Conservation (phyloP, 2,888 invertebrate genomes). For the Hirtodrosophila alboralis region DNA sequence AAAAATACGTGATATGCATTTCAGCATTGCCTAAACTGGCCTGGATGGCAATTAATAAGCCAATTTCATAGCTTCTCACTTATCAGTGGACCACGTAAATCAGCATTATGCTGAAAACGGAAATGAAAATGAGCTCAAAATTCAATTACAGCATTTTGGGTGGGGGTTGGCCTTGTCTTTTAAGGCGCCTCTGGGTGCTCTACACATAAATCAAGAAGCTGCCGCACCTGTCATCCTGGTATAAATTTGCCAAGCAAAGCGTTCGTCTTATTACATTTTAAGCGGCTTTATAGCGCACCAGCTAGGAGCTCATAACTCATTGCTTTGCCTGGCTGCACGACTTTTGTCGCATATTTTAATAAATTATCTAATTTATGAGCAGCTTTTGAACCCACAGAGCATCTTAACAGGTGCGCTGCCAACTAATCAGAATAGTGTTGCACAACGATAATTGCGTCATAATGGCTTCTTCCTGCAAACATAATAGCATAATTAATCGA, state of each 20-base stretch:
- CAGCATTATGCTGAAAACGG: constrained; percentile 68
- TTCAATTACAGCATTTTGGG: constrained; percentile 60
- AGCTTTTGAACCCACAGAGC: constrained; percentile 41
- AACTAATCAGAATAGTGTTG: constrained; percentile 51
- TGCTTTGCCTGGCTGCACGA: constrained; percentile 43
- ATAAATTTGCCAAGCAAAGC: constrained; percentile 63
- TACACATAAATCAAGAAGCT: constrained; percentile 66
- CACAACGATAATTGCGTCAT: constrained; percentile 55
- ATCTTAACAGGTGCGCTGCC: constrained; percentile 32
- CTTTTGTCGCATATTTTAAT: constrained; percentile 75
- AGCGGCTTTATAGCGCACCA: constrained; percentile 64
- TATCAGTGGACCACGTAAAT: constrained; percentile 67
- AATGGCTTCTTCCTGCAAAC: constrained; percentile 50
- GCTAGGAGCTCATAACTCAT: constrained; percentile 63
- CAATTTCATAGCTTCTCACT: constrained; percentile 48
- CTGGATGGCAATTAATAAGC: constrained; percentile 64
- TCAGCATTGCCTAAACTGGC: constrained; percentile 6
- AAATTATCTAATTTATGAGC: constrained; percentile 72
- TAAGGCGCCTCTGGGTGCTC: constrained; percentile 19
- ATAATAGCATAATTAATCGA: constrained; percentile 78
- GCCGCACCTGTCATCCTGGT: constrained; percentile 33
- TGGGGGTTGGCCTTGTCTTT: constrained; percentile 19
- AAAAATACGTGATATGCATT: constrained; percentile 71
- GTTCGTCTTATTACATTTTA: constrained; percentile 68
- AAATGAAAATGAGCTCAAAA: constrained; percentile 76